A percentile compares a stretch with the other conserved stretches of the same genome.
Conservation (phyloP, 2,113 vertebrate species). For the Platysteira castanea region DNA sequence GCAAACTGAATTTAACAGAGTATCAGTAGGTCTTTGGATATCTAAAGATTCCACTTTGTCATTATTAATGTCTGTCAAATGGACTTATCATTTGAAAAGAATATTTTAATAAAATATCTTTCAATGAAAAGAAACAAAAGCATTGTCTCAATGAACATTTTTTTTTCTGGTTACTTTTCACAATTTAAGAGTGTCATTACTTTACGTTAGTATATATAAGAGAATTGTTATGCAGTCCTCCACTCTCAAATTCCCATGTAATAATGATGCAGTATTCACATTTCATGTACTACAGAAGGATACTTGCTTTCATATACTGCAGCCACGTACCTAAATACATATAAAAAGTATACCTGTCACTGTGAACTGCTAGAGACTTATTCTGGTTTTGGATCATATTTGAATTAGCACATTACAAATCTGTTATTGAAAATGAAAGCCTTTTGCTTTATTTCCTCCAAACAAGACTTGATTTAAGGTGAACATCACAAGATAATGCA, state of each 20-base stretch:
- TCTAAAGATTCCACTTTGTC: background rate
- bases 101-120: background rate
- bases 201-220: background rate
- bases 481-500: background rate
- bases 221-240: background rate
- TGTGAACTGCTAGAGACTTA: background rate
- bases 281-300: background rate
- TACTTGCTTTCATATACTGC: background rate
- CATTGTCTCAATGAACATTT: background rate
- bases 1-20: background rate
- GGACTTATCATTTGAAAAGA: background rate
- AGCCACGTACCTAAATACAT: background rate
- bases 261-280: background rate
- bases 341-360: background rate
- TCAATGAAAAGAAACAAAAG: background rate
- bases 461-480: constrained; percentile 1
- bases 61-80: background rate
- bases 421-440: background rate
- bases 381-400: background rate
- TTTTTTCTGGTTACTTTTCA: background rate
- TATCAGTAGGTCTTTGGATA: background rate
- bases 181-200: background rate
- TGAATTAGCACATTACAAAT: background rate
- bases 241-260: background rate
- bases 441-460: background rate